A percentile compares a stretch with the other conserved stretches of the same genome.
Conservation (phyloP, 2,797 vertebrate species). For the Bucorvus abyssinicus region DNA sequence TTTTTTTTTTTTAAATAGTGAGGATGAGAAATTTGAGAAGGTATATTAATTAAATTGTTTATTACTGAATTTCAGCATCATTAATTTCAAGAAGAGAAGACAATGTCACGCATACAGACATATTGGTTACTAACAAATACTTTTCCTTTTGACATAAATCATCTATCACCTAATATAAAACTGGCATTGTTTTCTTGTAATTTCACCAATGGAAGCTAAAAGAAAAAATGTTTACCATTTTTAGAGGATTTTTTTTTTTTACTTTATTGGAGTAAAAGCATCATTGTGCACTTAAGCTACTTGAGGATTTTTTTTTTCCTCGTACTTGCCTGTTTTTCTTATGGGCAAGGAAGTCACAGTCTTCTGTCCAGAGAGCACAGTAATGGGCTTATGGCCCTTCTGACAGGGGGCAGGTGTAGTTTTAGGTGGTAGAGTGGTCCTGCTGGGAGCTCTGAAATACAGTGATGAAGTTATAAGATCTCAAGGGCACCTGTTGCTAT, state of each 20-base stretch:
- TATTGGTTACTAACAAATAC: neutral
- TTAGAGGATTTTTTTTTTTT: neutral
- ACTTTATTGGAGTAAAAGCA: neutral
- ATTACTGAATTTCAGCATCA: neutral
- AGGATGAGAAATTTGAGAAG: neutral
- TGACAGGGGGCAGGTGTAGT: neutral
- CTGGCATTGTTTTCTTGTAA: neutral
- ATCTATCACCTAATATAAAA: neutral
- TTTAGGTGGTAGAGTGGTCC: neutral
- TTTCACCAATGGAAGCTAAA: neutral
- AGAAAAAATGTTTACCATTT: neutral
- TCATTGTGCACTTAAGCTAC: neutral
- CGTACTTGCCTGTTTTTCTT: neutral
- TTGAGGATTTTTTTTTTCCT: neutral
- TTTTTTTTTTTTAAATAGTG: neutral
- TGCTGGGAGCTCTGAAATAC: neutral
- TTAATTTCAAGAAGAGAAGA: neutral
- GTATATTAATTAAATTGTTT: neutral
- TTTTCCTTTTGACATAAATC: neutral
- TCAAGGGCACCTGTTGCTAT: neutral
- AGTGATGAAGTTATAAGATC: fast-evolving
- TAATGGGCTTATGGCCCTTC: neutral
- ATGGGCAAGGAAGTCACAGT: neutral
- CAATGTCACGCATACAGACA: neutral
- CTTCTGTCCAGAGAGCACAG: neutral